A percentile compares a stretch with the other conserved stretches of the same genome.
Conservation (phyloP, 2,797 vertebrate genomes). For the Peromyscus attwateri region DNA sequence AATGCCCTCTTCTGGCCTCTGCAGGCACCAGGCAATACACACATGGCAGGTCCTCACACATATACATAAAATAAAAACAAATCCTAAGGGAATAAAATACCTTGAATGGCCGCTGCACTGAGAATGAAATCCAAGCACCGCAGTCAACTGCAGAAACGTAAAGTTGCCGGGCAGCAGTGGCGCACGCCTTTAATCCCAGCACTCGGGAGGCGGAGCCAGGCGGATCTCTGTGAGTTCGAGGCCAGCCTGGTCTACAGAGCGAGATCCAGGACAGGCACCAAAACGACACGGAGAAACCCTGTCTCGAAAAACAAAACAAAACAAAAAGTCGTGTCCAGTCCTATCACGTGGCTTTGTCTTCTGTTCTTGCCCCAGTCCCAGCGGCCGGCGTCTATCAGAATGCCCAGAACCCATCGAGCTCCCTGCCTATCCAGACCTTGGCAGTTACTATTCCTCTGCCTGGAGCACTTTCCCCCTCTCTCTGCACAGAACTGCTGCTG, state of each 20-base stretch:
- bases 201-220: too few relatives aligned
- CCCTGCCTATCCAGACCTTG: not conserved
- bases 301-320: too few relatives aligned
- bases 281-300: too few relatives aligned
- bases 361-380: not conserved
- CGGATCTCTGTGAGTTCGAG: too few relatives aligned
- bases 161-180: too few relatives aligned
- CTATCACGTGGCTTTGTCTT: not conserved
- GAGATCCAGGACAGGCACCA: too few relatives aligned
- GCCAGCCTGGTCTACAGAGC: too few relatives aligned
- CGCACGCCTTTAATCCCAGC: too few relatives aligned
- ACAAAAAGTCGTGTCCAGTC: not conserved
- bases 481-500: not conserved
- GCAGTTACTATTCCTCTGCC: not conserved
- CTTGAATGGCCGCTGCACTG: not conserved
- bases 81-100: not conserved
- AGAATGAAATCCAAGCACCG: conserved; percentile 30
- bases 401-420: not conserved
- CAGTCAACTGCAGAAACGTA: not conserved
- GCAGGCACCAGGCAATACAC: not conserved
- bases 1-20: not conserved
- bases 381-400: not conserved
- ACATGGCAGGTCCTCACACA: not conserved
- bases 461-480: not conserved
- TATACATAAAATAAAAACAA: not conserved